These are phyloP conservation scores for Turritopsis rubra DNA, from an alignment of 30 jellyfish, hydroid and myxozoan genomes.

Conservation along the genomic window DNA sequence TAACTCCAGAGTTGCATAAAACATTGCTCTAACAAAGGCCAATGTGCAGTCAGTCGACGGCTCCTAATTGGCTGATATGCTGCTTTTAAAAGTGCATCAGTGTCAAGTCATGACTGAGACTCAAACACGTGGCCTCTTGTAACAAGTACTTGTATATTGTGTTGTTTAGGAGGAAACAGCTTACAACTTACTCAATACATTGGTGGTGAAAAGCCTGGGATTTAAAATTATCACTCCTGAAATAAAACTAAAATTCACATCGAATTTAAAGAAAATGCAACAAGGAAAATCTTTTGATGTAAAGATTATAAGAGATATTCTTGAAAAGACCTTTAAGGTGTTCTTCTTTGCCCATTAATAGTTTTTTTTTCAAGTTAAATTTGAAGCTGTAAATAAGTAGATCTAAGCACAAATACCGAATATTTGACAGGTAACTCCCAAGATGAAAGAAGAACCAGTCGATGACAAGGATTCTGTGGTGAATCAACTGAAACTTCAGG, in stretches of 20 bases:
- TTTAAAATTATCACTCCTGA: not conserved
- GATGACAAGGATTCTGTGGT: not conserved
- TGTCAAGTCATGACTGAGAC: no score
- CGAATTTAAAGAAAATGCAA: constrained; percentile 17
- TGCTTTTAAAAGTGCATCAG: no score
- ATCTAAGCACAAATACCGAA: not conserved
- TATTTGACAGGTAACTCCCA: not conserved
- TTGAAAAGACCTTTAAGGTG: not conserved
- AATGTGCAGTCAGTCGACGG: no score
- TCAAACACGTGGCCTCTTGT: no score
- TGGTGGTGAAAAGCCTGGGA: not conserved
- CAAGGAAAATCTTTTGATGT: not conserved
- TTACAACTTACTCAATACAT: not conserved
- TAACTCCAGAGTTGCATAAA: no score
- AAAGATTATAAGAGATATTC: not conserved
- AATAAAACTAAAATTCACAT: not conserved
- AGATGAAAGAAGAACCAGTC: not conserved
- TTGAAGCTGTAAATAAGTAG: no score
- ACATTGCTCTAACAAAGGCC: no score
- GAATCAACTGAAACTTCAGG: not conserved
- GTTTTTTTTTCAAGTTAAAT: no score
- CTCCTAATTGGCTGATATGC: no score
- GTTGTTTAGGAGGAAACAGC: constrained; percentile 8
- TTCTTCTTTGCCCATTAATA: not conserved
- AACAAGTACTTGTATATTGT: no score